A percentile compares a stretch with the other conserved stretches of the same genome.
Evolutionary conservation across 2,113 vertebrate genomes (phyloP).

Genomic region (Tenebrosternarchus preto): DNA sequence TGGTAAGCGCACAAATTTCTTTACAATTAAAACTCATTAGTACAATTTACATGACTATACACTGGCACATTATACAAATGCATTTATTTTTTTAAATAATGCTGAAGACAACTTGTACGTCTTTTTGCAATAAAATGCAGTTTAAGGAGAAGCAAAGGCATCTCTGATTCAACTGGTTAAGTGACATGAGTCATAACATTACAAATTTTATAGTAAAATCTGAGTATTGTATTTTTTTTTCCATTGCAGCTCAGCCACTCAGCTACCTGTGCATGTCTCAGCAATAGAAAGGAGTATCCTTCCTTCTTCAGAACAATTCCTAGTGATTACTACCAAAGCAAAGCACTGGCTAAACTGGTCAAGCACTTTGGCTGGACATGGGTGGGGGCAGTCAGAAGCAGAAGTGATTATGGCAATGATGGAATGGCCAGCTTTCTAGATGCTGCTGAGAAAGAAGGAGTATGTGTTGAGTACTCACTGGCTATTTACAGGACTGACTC

Average conservation of each 20-base stretch:
- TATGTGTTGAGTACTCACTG: constrained; percentile 75
- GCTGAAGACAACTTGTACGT: not conserved
- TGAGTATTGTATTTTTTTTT: not conserved
- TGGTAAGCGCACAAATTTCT: too few species aligned
- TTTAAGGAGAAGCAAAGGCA: not conserved
- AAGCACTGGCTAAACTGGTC: constrained; percentile 74
- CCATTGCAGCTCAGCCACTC: constrained; percentile 76
- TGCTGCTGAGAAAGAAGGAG: constrained; percentile 68
- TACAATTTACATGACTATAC: too few species aligned
- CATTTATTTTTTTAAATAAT: not conserved
- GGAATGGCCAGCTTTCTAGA: constrained; percentile 73
- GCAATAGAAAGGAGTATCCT: constrained; percentile 74
- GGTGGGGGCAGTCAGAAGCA: constrained; percentile 73
- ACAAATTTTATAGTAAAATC: not conserved
- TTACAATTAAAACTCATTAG: too few species aligned
- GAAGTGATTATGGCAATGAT: constrained; percentile 73
- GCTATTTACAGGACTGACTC: constrained; percentile 75
- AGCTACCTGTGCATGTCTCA: constrained; percentile 77
- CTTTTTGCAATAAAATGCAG: not conserved
- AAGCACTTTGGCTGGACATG: constrained; percentile 77
- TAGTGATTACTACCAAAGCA: constrained; percentile 75
- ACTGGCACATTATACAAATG: not conserved
- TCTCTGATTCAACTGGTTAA: not conserved
- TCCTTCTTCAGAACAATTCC: constrained; percentile 79
- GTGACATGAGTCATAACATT: not conserved